Evolutionary conservation across 2,888 invertebrate genomes (phyloP).

Genomic region (Oligia latruncula): DNA sequence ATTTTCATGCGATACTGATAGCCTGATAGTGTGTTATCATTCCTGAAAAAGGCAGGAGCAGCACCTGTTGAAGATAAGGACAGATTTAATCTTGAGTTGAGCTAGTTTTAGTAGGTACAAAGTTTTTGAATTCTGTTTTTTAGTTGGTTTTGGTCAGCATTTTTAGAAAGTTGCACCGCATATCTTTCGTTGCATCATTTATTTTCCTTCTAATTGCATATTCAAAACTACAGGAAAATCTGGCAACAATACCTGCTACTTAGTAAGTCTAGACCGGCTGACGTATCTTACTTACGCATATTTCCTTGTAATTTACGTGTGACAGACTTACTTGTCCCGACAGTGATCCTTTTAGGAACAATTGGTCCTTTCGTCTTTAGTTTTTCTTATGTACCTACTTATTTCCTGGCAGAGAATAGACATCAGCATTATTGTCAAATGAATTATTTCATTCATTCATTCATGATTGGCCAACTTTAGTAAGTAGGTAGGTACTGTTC

Average conservation of each 20-base stretch:
- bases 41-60: constrained; percentile 32
- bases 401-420: constrained; percentile 7
- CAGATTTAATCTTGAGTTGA: constrained; percentile 42
- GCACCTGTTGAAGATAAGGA: constrained; percentile 55
- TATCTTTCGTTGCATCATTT: background rate
- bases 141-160: background rate
- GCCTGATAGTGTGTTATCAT: constrained; percentile 57
- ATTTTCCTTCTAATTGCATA: constrained; percentile 3
- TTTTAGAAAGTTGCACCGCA: background rate
- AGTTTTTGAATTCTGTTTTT: background rate
- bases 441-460: background rate
- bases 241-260: constrained; percentile 8
- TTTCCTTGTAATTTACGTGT: constrained; percentile 34
- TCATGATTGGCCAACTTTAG: background rate
- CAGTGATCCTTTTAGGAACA: constrained; percentile 15
- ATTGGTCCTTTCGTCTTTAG: background rate
- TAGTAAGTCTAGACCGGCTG: constrained; percentile 30
- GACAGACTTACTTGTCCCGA: background rate
- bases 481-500: background rate
- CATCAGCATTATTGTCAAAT: background rate
- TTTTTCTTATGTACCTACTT: background rate
- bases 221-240: constrained; percentile 47
- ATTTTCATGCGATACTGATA: constrained; percentile 64
- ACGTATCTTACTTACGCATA: constrained; percentile 34
- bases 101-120: background rate